Base-by-base conservation (phyloP, 37 sponge, comb jelly and placozoan genomes). In the Halisarca cf. caerulea region DNA sequence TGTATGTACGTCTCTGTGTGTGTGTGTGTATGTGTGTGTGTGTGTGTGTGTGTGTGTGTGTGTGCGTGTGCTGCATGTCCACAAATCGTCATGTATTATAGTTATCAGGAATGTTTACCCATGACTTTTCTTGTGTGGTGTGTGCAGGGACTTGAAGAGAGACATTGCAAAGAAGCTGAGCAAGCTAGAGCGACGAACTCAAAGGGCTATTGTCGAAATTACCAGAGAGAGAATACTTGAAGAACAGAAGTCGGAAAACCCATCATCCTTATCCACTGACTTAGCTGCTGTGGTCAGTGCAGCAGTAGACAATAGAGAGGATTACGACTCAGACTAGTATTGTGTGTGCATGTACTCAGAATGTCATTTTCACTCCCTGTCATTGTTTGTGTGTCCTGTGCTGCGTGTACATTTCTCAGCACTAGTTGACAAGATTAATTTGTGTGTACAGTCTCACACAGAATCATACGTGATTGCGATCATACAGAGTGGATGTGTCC, bases 71-170 rank as follows among this genome's bases (percentile, higher is more conserved):
- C 51, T 47, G 51, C 11, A 6, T 47, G 51, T 47, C 6, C 11
- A 47, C 51, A 47, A 14, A 47, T 47, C 11, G 51, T 47, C 51
- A 47, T 47, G 6, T 47, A 47, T 47, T 47, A 6, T 47, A 47
- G n/a, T n/a, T 47, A 47, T 6, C 51, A 47, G 51, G 6, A 47
- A 11, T 14, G 9, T 47, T 14, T 47, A 47, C 11, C 51, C 6
- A 11, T 47, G 51, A 2, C 0, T 47, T 23, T 32, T 9, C 21
- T 25, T 81, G n/a, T 24, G 3, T 59, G 61, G 15, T 30, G 3
- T 35, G 27, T 80, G 28, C 79, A 94, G 98, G 99, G 99, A 99
- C 83, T 71, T 99, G 74, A 99, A 99, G 88, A 83, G 99, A 51
- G 97, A 96, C 51, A 91, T 94, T 44, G 86, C 88, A 34, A 90